phyloP scores from a whole-genome alignment of 2,113 vertebrate species.

The Cariama cristata region DNA sequence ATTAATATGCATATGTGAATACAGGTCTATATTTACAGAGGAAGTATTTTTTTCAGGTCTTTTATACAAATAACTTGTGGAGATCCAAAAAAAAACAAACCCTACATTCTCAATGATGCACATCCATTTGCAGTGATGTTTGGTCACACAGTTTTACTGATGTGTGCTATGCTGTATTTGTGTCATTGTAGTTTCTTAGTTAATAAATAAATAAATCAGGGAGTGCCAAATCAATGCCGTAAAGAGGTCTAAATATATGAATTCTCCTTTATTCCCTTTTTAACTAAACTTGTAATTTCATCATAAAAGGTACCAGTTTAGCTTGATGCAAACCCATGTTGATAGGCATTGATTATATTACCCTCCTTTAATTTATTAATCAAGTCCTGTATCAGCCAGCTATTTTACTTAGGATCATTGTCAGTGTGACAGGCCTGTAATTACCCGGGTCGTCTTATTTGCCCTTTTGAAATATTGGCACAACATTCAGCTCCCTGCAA shows the following conservation, averaged over 20 bases:
- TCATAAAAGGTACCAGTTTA: neutral
- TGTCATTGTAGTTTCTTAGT: neutral
- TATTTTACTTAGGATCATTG: conserved; percentile 18
- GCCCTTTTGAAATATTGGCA: neutral
- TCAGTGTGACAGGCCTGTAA: neutral
- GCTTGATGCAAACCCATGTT: neutral
- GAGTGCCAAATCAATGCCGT: neutral
- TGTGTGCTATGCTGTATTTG: neutral
- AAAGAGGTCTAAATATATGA: neutral
- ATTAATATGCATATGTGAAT: neutral
- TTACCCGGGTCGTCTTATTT: neutral
- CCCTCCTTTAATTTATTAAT: conserved; percentile 16
- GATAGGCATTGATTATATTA: neutral
- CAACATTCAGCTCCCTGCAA: neutral
- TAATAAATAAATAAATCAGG: neutral
- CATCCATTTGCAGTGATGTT: neutral
- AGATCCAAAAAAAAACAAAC: fast-evolving
- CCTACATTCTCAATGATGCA: neutral
- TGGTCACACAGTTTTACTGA: neutral
- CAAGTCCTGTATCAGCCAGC: neutral
- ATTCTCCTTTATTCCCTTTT: neutral
- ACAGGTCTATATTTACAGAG: neutral
- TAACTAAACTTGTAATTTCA: neutral
- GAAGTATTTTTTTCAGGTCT: neutral
- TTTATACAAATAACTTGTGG: neutral